These are phyloP conservation scores for Osmerus eperlanus DNA, from an alignment of 2,113 vertebrate species.

Conservation along the genomic window DNA sequence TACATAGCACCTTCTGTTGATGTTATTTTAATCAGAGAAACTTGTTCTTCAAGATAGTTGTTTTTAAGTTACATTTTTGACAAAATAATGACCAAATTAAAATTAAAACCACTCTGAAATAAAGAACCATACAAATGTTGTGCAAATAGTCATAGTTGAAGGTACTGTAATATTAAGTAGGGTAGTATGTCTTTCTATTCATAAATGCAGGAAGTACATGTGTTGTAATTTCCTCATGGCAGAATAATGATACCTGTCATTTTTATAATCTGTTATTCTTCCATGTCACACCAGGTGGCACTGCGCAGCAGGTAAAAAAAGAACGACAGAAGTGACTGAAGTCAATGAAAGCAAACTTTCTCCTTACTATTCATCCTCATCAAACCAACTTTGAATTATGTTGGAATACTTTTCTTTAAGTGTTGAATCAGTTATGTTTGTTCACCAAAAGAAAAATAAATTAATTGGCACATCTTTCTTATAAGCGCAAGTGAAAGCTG, in stretches of 20 bases:
- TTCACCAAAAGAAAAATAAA: neutral
- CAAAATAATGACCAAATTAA: neutral
- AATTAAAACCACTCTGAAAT: neutral
- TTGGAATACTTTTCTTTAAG: neutral
- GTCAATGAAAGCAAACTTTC: conserved; percentile 5
- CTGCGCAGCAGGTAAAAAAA: conserved; percentile 29
- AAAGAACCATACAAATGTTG: neutral
- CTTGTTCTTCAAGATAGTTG: no score
- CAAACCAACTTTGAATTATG: neutral
- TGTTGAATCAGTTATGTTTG: neutral
- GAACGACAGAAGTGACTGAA: neutral
- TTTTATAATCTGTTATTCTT: neutral
- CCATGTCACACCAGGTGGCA: conserved; percentile 33
- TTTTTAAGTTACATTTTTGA: no score
- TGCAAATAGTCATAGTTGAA: neutral
- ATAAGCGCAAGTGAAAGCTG: neutral
- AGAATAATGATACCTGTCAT: neutral
- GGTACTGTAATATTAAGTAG: no score
- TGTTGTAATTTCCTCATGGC: no score
- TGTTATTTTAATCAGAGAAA: no score
- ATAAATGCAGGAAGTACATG: no score
- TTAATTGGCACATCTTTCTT: neutral
- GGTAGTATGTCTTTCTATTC: no score
- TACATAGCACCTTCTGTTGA: no score
- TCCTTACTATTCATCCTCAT: neutral